A percentile compares a stretch with the other conserved stretches of the same genome.
These are phyloP conservation scores for Petrolisthes manimaculis DNA, from an alignment of 2,888 invertebrate species.

Conservation along the genomic window DNA sequence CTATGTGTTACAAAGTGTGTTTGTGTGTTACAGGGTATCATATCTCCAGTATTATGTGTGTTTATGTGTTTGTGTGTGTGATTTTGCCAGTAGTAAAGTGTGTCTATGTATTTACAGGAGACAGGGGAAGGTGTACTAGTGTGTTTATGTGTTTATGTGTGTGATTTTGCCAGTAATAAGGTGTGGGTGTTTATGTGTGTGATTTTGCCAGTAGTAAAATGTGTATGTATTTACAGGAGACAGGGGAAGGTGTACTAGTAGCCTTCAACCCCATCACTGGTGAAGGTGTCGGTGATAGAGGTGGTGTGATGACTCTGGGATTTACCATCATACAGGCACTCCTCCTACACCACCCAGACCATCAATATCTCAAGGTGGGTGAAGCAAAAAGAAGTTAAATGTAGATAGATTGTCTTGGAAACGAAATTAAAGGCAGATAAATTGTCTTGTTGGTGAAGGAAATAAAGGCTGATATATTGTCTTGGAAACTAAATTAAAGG, in stretches of 20 bases:
- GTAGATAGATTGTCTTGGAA: no score
- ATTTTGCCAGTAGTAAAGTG: not conserved
- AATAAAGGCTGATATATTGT: not conserved
- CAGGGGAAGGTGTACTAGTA: slow-evolving; percentile 72
- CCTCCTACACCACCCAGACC: slow-evolving; percentile 79
- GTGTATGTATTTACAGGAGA: slow-evolving; percentile 37
- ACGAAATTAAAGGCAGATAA: not conserved
- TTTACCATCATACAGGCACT: slow-evolving; percentile 82
- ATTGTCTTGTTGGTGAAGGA: not conserved
- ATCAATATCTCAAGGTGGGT: slow-evolving; percentile 79
- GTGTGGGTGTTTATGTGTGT: not conserved
- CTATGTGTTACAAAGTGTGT: no score
- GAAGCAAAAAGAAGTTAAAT: no score
- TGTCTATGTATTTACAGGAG: no score
- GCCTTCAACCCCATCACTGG: slow-evolving; percentile 94
- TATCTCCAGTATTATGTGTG: no score
- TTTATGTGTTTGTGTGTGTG: no score
- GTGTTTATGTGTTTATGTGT: no score
- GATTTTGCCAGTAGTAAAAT: not conserved
- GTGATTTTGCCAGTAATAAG: not conserved
- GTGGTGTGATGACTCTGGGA: slow-evolving; percentile 72
- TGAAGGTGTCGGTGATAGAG: slow-evolving; percentile 68
- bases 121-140: no score
- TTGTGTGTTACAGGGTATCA: no score
- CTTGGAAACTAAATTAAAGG: no score